Evolutionary conservation across 2,888 invertebrate genomes (phyloP).

Genomic region (Rhingia campestris): DNA sequence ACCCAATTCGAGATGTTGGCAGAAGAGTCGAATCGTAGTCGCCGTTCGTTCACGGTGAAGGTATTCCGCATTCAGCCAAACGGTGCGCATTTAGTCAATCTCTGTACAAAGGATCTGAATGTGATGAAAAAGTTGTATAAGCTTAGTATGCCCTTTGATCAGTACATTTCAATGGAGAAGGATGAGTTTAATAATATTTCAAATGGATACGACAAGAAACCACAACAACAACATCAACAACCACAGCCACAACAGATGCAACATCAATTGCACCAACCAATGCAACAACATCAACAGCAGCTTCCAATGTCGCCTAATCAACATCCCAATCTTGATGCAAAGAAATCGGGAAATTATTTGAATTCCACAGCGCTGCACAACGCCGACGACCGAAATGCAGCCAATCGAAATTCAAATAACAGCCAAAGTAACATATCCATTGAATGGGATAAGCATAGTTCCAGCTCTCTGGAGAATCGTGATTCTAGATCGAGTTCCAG

Average conservation of each 20-base stretch:
- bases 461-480: slow-evolving; percentile 79
- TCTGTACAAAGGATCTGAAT: slow-evolving; percentile 83
- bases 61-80: slow-evolving; percentile 83
- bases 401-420: slow-evolving; percentile 55
- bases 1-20: slow-evolving; percentile 87
- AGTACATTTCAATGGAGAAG: slow-evolving; percentile 81
- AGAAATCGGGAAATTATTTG: slow-evolving; percentile 53
- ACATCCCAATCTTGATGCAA: slow-evolving; percentile 22
- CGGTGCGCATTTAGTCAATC: slow-evolving; percentile 80
- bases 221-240: slow-evolving; percentile 70
- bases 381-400: slow-evolving; percentile 48
- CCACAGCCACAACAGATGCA: slow-evolving; percentile 49
- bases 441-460: slow-evolving; percentile 81
- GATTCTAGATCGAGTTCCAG: slow-evolving; percentile 78
- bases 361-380: slow-evolving; percentile 37
- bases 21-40: slow-evolving; percentile 83
- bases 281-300: slow-evolving; percentile 24
- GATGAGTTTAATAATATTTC: slow-evolving; percentile 78
- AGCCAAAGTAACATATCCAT: slow-evolving; percentile 54
- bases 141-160: slow-evolving; percentile 82
- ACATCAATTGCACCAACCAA: slow-evolving; percentile 38
- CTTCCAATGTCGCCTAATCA: slow-evolving; percentile 2
- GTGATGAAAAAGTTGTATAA: slow-evolving; percentile 84
- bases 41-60: slow-evolving; percentile 81
- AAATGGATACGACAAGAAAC: slow-evolving; percentile 51